Percentiles rank a stretch among this genome's conserved stretches.
phyloP scores from a whole-genome alignment of 2,888 invertebrate species.

The Amphiduros pacificus region DNA sequence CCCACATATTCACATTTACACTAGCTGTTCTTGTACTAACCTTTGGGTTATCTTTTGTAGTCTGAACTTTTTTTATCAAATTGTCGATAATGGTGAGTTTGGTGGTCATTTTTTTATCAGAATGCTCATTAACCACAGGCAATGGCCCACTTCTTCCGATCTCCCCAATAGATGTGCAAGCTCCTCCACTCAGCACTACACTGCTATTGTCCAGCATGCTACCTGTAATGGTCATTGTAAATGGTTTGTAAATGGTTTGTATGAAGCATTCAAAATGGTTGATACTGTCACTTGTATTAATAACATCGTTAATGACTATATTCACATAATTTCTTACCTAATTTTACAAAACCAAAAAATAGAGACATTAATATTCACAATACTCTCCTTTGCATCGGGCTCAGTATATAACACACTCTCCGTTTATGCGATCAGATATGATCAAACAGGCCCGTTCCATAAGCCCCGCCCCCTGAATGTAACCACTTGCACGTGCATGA shows the following conservation, averaged over 20 bases:
- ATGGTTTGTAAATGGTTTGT: background rate
- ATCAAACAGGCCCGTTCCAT: no score
- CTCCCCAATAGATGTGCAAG: conserved; percentile 69
- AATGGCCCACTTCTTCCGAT: conserved; percentile 72
- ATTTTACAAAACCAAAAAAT: no score
- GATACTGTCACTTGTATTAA: no score
- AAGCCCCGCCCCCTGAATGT: no score
- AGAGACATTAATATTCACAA: no score
- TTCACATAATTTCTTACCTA: background rate
- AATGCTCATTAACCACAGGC: conserved; percentile 66
- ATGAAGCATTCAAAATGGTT: background rate
- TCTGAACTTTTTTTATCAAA: conserved; percentile 71
- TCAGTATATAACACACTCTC: no score
- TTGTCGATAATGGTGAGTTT: conserved; percentile 73
- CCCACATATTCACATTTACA: background rate
- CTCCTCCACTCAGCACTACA: conserved; percentile 21
- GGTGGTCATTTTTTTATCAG: conserved; percentile 57
- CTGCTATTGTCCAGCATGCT: conserved; percentile 23
- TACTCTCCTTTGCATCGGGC: no score
- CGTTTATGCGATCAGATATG: no score
- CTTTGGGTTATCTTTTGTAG: conserved; percentile 46
- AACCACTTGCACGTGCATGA: no score
- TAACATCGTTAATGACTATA: no score
- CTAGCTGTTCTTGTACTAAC: conserved; percentile 27
- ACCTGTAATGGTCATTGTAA: conserved; percentile 12